Base-by-base conservation (phyloP, 2,797 vertebrate genomes). In the Caiman crocodilus region DNA sequence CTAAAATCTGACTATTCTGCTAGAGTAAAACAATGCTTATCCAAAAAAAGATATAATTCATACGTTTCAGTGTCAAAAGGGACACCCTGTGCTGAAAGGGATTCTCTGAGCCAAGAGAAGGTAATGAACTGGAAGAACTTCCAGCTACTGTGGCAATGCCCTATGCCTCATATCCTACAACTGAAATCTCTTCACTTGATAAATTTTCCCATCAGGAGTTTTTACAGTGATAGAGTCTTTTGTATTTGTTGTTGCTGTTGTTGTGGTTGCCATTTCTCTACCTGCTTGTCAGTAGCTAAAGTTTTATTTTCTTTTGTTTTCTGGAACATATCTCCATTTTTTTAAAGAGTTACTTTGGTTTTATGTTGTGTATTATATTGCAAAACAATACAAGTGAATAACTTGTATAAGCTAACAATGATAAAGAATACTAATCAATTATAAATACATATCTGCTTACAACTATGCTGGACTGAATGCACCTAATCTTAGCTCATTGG, bases 11-110 rank as follows among this genome's bases (percentile, higher is more conserved):
- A 26, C 80, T 77, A 3, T 35, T 21, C 14, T 65, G 77, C 42
- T 55, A 84, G 26, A 50, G 2, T 10, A 26, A 90, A 94, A 64
- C 32, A 79, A 60, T 90, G 83, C 50, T 57, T 61, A 90, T 26
- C 17, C 59, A 50, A 76, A 25, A 67, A 88, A 81, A 50, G 42
- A 55, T 17, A 58, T 5, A 87, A 90, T 90, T 80, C 0, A 83
- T 76, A 79, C 30, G 2, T 57, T 79, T 77, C 61, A 55, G 12
- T 59, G 88, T 5, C 32, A 83, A 88, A 63, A 76, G 6, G 84
- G 61, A 28, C 65, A 6, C 30, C 61, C 3, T 63, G 35, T 42
- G 20, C 15, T 55, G 30, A 18, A 50, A 65, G 85, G 20, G 83
- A 60, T 64, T 88, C 94, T 92, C 82, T 79, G 23, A 81, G 35